Conservation (phyloP, 1,140 invertebrate genomes). For the Argopecten irradians region DNA sequence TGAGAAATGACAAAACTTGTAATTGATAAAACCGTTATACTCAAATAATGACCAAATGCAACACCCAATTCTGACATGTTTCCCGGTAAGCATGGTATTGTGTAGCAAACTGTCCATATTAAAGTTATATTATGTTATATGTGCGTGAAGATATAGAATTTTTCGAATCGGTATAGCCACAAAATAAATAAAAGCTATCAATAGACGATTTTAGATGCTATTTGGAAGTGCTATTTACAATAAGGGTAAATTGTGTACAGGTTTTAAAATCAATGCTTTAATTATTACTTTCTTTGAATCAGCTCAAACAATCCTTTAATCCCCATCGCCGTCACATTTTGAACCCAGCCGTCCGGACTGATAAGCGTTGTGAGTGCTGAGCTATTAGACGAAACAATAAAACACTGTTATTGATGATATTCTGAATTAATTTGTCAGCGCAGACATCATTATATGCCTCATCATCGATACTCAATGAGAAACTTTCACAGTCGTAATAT, state of each 20-base stretch:
- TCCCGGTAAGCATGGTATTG: not conserved
- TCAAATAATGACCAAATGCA: too few relatives aligned
- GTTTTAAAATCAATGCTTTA: not conserved
- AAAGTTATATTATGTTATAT: too few relatives aligned
- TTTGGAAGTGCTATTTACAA: too few relatives aligned
- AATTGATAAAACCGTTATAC: not conserved
- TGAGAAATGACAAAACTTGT: conserved; percentile 44
- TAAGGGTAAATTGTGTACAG: too few relatives aligned
- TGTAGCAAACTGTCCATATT: not conserved
- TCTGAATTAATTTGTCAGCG: not conserved
- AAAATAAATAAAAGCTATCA: too few relatives aligned
- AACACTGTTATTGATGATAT: not conserved
- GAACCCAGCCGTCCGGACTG: conserved; percentile 77
- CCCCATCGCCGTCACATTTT: conserved; percentile 78
- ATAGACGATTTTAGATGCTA: too few relatives aligned
- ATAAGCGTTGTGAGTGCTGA: conserved; percentile 76
- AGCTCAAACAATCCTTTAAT: conserved; percentile 77
- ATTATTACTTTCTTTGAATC: conserved; percentile 73
- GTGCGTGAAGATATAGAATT: too few relatives aligned
- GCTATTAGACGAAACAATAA: conserved; percentile 57
- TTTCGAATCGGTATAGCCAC: too few relatives aligned
- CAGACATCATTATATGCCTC: not conserved
- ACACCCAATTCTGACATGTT: not conserved
- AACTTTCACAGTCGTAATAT: too few relatives aligned
- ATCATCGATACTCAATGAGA: too few relatives aligned